Percentiles rank a stretch among this genome's conserved stretches.
Conservation (phyloP, 2,113 vertebrate genomes). For the Lota lota region DNA sequence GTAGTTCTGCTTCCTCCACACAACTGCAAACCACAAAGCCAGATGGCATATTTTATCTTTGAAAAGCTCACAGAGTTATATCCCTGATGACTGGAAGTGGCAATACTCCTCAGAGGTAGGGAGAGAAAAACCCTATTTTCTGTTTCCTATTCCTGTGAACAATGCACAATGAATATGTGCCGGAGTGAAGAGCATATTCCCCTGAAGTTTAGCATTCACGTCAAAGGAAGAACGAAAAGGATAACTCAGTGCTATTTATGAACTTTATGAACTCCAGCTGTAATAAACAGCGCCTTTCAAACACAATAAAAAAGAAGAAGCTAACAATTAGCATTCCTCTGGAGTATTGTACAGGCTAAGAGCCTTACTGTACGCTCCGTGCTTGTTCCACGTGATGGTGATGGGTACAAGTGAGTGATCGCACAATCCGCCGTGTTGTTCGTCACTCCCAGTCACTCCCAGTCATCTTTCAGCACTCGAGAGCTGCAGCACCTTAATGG, state of each 20-base stretch:
- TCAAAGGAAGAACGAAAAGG: background rate
- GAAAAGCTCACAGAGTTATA: constrained; percentile 18
- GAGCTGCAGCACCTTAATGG: constrained; percentile 29
- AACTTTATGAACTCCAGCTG: too few species aligned
- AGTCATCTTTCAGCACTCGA: constrained; percentile 22
- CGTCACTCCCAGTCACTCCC: constrained; percentile 20
- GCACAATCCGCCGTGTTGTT: constrained; percentile 17
- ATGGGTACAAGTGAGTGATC: constrained; percentile 25
- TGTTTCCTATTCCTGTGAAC: constrained; percentile 13
- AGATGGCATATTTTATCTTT: constrained; percentile 43
- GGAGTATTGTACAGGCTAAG: background rate
- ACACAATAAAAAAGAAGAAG: too few species aligned
- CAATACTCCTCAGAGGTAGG: constrained; percentile 39
- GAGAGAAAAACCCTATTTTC: constrained; percentile 33
- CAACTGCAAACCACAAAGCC: constrained; percentile 30
- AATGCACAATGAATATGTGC: constrained; percentile 29
- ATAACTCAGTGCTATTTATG: background rate
- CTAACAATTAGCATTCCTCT: too few species aligned
- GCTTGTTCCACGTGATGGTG: background rate
- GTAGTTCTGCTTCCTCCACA: constrained; percentile 39
- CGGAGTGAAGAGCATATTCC: background rate
- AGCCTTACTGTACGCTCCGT: background rate
- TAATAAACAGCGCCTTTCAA: too few species aligned
- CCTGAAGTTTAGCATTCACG: background rate
- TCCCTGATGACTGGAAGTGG: constrained; percentile 20